Percentiles rank a stretch among this genome's conserved stretches.
phyloP scores from a whole-genome alignment of 1,140 invertebrate species.

The Bradynema listronoti region DNA sequence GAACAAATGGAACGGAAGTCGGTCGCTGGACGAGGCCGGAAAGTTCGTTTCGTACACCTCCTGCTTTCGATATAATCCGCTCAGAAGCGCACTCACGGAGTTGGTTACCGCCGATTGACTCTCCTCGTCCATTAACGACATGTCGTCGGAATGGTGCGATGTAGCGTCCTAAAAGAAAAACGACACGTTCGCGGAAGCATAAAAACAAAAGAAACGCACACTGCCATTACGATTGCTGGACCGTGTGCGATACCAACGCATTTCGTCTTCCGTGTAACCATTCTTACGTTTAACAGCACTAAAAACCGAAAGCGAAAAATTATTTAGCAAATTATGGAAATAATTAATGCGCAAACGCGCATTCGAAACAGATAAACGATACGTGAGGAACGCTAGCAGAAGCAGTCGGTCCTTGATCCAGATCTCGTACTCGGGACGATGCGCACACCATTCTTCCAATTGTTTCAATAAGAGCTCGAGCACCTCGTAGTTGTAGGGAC shows the following conservation, averaged over 20 bases:
- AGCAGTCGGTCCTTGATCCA: constrained; percentile 11
- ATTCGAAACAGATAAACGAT: too few relatives aligned
- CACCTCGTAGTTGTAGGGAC: constrained; percentile 29
- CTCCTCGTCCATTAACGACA: constrained; percentile 9
- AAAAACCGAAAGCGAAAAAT: constrained; percentile 5
- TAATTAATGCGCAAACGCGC: background rate
- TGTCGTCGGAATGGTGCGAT: too few relatives aligned
- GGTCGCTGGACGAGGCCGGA: constrained; percentile 1
- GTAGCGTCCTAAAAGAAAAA: too few relatives aligned
- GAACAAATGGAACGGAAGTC: constrained; percentile 24
- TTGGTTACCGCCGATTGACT: constrained; percentile 9
- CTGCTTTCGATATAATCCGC: background rate
- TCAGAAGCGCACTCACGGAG: constrained; percentile 10
- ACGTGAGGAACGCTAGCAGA: constrained; percentile 22
- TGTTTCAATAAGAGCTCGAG: constrained; percentile 21
- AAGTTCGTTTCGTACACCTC: constrained; percentile 5
- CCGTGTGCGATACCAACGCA: constrained; percentile 17
- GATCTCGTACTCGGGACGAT: background rate
- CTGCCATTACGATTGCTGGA: background rate
- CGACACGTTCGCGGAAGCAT: too few relatives aligned
- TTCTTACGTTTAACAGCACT: constrained; percentile 10
- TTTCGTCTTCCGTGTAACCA: constrained; percentile 6
- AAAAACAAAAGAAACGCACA: too few relatives aligned
- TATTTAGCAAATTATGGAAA: background rate
- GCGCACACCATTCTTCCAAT: constrained; percentile 7